These are phyloP conservation scores for Canis aureus DNA, from an alignment of 2,113 vertebrate genomes.

Conservation along the genomic window DNA sequence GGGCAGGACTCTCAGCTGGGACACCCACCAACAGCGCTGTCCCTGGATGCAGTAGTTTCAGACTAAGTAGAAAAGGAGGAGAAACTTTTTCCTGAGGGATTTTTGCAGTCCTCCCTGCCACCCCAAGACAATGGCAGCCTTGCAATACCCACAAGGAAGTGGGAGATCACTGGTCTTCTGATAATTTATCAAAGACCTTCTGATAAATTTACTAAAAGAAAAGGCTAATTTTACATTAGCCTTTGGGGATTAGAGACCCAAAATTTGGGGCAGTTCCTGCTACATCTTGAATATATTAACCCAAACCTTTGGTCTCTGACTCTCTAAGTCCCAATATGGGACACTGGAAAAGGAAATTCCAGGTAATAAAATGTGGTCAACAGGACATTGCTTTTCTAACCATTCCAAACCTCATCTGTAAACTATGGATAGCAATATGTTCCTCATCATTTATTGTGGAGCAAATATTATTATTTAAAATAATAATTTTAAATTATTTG, in stretches of 20 bases:
- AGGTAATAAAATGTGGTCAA: not conserved
- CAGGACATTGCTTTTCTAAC: not conserved
- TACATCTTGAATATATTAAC: not conserved
- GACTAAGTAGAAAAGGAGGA: not conserved
- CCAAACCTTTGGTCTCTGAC: slow-evolving; percentile 2
- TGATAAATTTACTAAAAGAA: slow-evolving; percentile 5
- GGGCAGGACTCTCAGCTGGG: not conserved
- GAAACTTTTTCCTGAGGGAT: not conserved
- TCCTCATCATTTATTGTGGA: not conserved
- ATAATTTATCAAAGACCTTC: not conserved
- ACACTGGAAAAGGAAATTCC: not conserved
- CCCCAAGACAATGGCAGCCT: not conserved
- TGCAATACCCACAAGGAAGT: slow-evolving; percentile 8
- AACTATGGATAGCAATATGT: not conserved
- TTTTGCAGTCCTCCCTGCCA: not conserved
- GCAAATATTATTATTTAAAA: not conserved
- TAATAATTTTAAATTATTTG: not conserved
- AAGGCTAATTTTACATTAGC: not conserved
- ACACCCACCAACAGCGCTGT: not conserved
- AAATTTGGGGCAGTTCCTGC: not conserved
- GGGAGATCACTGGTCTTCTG: not conserved
- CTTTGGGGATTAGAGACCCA: not conserved
- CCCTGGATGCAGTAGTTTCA: not conserved
- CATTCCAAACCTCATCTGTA: not conserved
- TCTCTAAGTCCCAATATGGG: not conserved